A percentile compares a stretch with the other conserved stretches of the same genome.
phyloP scores from a whole-genome alignment of 2,888 invertebrate species.

The Mythimna albipuncta region DNA sequence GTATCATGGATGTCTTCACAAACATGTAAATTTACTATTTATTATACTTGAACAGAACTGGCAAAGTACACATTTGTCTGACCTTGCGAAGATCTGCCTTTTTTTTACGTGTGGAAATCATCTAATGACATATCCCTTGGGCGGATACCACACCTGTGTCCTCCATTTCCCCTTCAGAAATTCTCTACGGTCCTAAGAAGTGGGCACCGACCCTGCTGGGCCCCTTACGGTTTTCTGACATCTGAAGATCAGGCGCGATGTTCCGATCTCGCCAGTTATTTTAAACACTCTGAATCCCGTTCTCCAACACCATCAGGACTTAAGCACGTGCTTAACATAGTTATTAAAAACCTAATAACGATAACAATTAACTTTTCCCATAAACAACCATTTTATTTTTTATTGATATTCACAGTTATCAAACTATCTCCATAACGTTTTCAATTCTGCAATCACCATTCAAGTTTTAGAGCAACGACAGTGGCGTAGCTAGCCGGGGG shows the following conservation, averaged over 20 bases:
- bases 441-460: conserved; percentile 26
- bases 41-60: not conserved
- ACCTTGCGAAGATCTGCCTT: not conserved
- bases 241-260: not conserved
- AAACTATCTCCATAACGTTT: conserved; percentile 15
- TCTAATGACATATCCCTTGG: too few species aligned
- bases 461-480: conserved; percentile 9
- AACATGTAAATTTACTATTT: too few species aligned
- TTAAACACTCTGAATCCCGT: conserved; percentile 9
- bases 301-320: not conserved
- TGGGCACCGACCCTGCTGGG: too few species aligned
- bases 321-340: conserved; percentile 16
- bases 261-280: not conserved
- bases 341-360: conserved; percentile 27
- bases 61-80: not conserved
- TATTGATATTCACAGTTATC: conserved; percentile 39
- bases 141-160: too few species aligned
- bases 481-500: too few species aligned
- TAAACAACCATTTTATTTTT: conserved; percentile 40
- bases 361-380: conserved; percentile 25
- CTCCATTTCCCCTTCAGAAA: too few species aligned
- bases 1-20: too few species aligned
- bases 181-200: too few species aligned
- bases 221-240: too few species aligned
- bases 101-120: too few species aligned